phyloP scores from a whole-genome alignment of 2,113 vertebrate genomes.

The Austrofundulus limnaeus region DNA sequence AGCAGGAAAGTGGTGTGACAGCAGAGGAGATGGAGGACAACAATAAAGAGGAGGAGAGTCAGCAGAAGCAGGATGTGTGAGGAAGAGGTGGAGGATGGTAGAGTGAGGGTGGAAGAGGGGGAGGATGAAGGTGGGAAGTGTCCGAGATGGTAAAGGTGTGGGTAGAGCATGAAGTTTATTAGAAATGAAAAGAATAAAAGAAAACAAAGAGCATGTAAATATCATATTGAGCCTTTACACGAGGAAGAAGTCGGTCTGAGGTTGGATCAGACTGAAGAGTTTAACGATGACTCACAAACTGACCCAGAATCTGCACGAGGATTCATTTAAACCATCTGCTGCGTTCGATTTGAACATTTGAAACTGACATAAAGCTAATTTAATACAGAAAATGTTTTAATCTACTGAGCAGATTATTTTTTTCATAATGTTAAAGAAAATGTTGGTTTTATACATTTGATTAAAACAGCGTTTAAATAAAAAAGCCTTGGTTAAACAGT shows the following conservation, averaged over 20 bases:
- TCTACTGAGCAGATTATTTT: background rate
- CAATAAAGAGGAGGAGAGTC: background rate
- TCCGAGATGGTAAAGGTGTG: background rate
- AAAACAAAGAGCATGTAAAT: background rate
- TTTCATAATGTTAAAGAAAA: no score
- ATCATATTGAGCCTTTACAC: background rate
- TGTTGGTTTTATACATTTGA: no score
- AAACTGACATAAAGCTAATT: background rate
- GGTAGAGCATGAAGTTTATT: background rate
- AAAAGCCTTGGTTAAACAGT: no score
- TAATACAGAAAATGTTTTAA: background rate
- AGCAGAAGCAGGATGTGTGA: background rate
- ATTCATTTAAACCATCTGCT: background rate
- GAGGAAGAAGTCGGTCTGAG: background rate
- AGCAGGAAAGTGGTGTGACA: background rate
- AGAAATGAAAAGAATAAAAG: no score
- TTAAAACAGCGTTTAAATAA: no score
- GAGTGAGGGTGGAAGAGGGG: background rate
- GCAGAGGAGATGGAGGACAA: background rate
- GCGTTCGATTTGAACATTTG: background rate
- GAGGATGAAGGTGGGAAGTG: constrained; percentile 11
- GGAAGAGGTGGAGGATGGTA: constrained; percentile 16
- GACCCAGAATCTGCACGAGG: background rate
- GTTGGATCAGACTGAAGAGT: background rate
- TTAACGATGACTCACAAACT: background rate